phyloP scores from a whole-genome alignment of 2,797 vertebrate genomes.

The Cetoscarus ocellatus region DNA sequence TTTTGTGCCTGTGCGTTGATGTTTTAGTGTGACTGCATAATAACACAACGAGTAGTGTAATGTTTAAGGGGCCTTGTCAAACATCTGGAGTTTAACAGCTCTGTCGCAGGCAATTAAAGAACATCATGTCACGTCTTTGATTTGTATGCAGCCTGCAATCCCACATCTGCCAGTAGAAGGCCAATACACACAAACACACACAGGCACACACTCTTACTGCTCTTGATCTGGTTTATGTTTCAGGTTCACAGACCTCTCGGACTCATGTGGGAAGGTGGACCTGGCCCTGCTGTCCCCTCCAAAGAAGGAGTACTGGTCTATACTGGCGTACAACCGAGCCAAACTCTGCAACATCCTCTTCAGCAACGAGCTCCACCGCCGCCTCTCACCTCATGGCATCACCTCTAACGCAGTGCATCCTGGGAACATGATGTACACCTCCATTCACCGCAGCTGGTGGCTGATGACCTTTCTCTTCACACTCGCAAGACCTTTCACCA shows the following conservation, averaged over 20 bases:
- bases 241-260: conserved; percentile 94
- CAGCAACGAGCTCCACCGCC: conserved; percentile 93
- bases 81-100: conserved; percentile 99
- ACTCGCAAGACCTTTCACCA: conserved; percentile 95
- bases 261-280: conserved; percentile 90
- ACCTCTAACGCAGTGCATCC: conserved; percentile 93
- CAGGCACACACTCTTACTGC: conserved; percentile 21
- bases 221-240: conserved; percentile 49
- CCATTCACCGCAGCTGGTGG: conserved; percentile 94
- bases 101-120: conserved; percentile 96
- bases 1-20: conserved; percentile 51
- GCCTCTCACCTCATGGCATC: conserved; percentile 90
- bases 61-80: conserved; percentile 88
- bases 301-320: conserved; percentile 94
- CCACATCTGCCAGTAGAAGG: conserved; percentile 81
- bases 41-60: conserved; percentile 76
- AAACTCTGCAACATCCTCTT: conserved; percentile 97
- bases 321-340: conserved; percentile 97
- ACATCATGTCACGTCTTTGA: conserved; percentile 95
- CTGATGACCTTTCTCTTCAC: conserved; percentile 93
- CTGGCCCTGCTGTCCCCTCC: conserved; percentile 89
- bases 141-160: conserved; percentile 90
- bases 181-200: conserved; percentile 14
- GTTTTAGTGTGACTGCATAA: conserved; percentile 65
- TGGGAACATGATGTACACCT: conserved; percentile 97